Percentiles rank a stretch among this genome's conserved stretches.
Conservation (phyloP, 1,140 invertebrate species). For the Arctopsyche grandis region DNA sequence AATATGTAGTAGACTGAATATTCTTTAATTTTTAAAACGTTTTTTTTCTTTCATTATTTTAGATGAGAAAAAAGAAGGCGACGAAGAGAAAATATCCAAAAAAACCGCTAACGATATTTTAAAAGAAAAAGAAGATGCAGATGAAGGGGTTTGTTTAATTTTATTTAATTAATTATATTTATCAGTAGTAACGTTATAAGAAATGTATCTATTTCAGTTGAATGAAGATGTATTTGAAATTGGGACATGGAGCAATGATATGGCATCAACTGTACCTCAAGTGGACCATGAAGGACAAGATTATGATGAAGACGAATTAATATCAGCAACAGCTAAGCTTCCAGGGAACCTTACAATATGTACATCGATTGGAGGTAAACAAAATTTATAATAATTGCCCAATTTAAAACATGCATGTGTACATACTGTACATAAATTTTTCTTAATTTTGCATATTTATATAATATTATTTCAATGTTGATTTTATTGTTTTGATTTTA, state of each 20-base stretch:
- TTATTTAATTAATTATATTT: conserved; percentile 23
- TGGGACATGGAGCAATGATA: conserved; percentile 92
- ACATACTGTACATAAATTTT: neutral
- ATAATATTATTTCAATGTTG: neutral
- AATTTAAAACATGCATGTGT: neutral
- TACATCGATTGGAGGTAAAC: conserved; percentile 57
- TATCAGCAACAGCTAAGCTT: conserved; percentile 57
- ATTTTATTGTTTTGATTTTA: conserved; percentile 38
- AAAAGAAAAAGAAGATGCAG: conserved; percentile 64
- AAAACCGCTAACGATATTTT: conserved; percentile 66
- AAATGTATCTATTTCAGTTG: conserved; percentile 56
- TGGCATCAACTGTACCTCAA: conserved; percentile 69
- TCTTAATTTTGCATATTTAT: conserved; percentile 4
- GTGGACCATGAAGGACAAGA: conserved; percentile 46
- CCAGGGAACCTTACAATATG: conserved; percentile 68
- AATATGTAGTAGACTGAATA: too few species aligned
- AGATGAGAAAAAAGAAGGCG: conserved; percentile 57
- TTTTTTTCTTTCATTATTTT: conserved; percentile 55
- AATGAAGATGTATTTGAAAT: conserved; percentile 76
- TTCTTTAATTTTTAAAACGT: conserved; percentile 25
- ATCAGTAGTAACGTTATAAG: neutral
- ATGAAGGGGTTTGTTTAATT: conserved; percentile 51
- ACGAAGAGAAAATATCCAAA: conserved; percentile 53
- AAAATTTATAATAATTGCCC: conserved; percentile 13
- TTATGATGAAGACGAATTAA: conserved; percentile 61